Evolutionary conservation across 2,797 vertebrate species (phyloP), one percentile per base, ranked within the genome.

Genomic region (Chloroceryle amazona): DNA sequence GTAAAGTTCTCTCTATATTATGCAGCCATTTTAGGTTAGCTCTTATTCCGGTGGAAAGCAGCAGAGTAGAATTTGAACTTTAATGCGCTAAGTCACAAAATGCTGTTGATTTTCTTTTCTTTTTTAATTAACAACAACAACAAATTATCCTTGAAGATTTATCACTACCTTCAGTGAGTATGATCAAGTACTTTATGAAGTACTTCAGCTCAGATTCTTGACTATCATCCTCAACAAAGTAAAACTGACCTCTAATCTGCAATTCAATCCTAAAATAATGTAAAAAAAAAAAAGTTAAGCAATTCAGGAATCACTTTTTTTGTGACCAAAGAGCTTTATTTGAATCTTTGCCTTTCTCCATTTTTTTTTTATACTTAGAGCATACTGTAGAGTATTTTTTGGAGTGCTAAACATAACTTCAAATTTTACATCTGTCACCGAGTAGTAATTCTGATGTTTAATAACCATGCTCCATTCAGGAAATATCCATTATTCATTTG

Each of bases 401-500:
- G 3, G 39, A 68, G 9, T 51, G 47, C 55, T 75, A 41, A 90
- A 55, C 49, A 13, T 19, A 46, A 78, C 41, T 92, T 82, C 37
- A 37, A 7, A 44, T 74, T 90, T 61, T 95, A 91, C 87, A 86
- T 96, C 82, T 95, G 91, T 79, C 80, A 81, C n/a, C 79, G 62
- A 71, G 68, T 81, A 79, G 72, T 52, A 83, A 47, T 31, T 88
- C 62, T 4, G 12, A 75, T 35, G 47, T 44, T 86, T 94, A 93
- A 95, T 72, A 96, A 76, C 82, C 84, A 28, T 91, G 51, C 51
- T 81, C 21, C 10, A 0, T 61, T 62, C 94, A 96, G 93, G 89
- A 95, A 95, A 88, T 86, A 91, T 54, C 82, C 87, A 76, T 94
- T 95, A 93, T 86, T 93, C 76, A 88, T 93, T 96, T 95, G 80